phyloP scores from a whole-genome alignment of 1,140 invertebrate species.

The Scaptodrosophila lebanonensis region DNA sequence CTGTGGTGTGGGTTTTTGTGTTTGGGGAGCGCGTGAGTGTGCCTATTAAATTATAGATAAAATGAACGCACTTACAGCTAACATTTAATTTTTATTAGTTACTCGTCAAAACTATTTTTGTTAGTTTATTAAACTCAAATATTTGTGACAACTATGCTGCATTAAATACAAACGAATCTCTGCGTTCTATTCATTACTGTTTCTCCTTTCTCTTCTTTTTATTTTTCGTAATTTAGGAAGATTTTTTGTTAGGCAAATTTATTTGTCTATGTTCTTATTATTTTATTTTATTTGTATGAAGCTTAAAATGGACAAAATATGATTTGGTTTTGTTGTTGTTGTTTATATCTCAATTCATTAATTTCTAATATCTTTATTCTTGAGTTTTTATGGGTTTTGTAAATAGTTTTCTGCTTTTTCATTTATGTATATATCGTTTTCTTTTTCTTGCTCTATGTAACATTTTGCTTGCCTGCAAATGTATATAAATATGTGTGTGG shows the following conservation, averaged over 20 bases:
- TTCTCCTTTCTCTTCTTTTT: constrained; percentile 34
- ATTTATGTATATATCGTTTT: neutral
- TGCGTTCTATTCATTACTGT: constrained; percentile 7
- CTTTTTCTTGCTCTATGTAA: constrained; percentile 33
- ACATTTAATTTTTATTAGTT: constrained; percentile 7
- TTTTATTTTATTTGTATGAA: constrained; percentile 42
- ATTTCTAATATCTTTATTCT: constrained; percentile 31
- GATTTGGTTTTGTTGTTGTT: constrained; percentile 23
- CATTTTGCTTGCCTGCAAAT: constrained; percentile 30
- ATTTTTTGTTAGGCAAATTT: constrained; percentile 30
- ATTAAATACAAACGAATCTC: neutral
- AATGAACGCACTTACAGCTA: too few relatives aligned
- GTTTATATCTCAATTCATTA: constrained; percentile 12
- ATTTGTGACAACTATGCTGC: constrained; percentile 2
- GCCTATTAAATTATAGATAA: constrained; percentile 25
- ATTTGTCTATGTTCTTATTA: constrained; percentile 26
- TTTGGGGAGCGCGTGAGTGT: constrained; percentile 8
- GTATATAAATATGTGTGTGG: constrained; percentile 31
- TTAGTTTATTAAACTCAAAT: constrained; percentile 1
- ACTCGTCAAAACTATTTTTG: neutral
- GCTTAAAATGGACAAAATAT: constrained; percentile 67
- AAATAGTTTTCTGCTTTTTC: constrained; percentile 45
- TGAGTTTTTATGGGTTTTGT: constrained; percentile 37
- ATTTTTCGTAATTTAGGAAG: constrained; percentile 29
- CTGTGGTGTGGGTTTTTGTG: constrained; percentile 13